Conservation (phyloP, 2,888 invertebrate genomes). For the Stramonita haemastoma region DNA sequence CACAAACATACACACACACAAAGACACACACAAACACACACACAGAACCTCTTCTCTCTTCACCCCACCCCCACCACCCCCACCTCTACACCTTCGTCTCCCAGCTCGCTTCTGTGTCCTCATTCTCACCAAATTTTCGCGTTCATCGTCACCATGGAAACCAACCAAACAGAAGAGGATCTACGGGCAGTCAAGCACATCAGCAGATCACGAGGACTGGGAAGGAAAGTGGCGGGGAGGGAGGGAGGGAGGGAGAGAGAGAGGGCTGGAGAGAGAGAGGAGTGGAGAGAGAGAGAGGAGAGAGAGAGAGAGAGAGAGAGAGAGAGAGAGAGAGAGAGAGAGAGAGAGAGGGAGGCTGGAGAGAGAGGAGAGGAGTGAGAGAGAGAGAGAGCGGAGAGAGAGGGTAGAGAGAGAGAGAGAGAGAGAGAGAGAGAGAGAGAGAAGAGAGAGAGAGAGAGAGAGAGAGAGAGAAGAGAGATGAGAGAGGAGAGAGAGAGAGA, state of each 20-base stretch:
- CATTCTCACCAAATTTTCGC: conserved; percentile 27
- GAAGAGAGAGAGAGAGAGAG: too few species aligned
- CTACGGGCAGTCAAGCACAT: conserved; percentile 21
- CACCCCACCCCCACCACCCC: not conserved
- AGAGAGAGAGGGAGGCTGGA: not conserved
- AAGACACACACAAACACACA: too few species aligned
- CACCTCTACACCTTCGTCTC: not conserved
- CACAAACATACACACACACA: too few species aligned
- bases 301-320: not conserved
- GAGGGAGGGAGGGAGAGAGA: not conserved
- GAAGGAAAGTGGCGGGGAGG: not conserved
- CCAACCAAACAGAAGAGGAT: conserved; percentile 24
- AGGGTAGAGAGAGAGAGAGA: not conserved
- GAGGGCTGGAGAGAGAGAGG: too few species aligned
- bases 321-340: conserved; percentile 1
- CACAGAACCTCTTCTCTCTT: not conserved
- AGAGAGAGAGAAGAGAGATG: not conserved
- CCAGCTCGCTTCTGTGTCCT: not conserved
- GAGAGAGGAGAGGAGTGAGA: not conserved
- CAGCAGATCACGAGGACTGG: not conserved
- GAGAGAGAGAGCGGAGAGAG: not conserved
- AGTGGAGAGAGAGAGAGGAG: too few species aligned
- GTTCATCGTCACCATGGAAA: conserved; percentile 25
- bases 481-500: not conserved
- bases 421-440: not conserved